phyloP scores from a whole-genome alignment of 2,797 vertebrate genomes.

The Poeciliopsis infans region DNA sequence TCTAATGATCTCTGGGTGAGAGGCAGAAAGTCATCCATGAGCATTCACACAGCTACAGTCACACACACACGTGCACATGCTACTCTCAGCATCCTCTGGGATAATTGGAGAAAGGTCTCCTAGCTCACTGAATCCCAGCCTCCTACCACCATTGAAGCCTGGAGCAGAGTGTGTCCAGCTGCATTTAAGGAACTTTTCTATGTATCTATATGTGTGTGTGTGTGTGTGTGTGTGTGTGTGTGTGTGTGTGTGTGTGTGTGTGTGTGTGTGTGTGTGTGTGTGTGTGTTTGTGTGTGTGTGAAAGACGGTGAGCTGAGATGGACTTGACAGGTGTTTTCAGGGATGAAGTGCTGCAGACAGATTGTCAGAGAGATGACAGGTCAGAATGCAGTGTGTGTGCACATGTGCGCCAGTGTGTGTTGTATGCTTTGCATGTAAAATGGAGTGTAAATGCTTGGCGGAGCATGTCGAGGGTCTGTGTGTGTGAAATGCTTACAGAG shows the following conservation, averaged over 20 bases:
- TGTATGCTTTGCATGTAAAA: constrained; percentile 47
- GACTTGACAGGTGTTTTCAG: constrained; percentile 63
- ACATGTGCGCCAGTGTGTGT: constrained; percentile 5
- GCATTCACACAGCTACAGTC: constrained; percentile 52
- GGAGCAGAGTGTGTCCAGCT: constrained; percentile 35
- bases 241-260: not conserved
- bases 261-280: not conserved
- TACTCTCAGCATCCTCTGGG: constrained; percentile 47
- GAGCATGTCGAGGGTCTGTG: constrained; percentile 55
- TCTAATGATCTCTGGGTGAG: constrained; percentile 73
- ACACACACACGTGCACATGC: constrained; percentile 6
- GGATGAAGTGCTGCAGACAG: constrained; percentile 64
- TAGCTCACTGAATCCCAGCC: constrained; percentile 51
- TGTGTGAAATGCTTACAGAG: constrained; percentile 39
- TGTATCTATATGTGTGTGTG: too few species aligned
- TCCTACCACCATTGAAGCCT: constrained; percentile 55
- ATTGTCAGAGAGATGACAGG: constrained; percentile 61
- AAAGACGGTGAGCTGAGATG: constrained; percentile 16
- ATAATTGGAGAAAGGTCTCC: constrained; percentile 67
- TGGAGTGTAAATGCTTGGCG: constrained; percentile 59
- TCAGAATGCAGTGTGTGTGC: constrained; percentile 27
- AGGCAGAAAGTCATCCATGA: constrained; percentile 63
- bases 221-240: too few species aligned
- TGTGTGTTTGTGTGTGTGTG: not conserved
- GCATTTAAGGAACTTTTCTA: constrained; percentile 30